Base-by-base conservation (phyloP, 2,113 vertebrate species). In the Microcebus tavaratra region DNA sequence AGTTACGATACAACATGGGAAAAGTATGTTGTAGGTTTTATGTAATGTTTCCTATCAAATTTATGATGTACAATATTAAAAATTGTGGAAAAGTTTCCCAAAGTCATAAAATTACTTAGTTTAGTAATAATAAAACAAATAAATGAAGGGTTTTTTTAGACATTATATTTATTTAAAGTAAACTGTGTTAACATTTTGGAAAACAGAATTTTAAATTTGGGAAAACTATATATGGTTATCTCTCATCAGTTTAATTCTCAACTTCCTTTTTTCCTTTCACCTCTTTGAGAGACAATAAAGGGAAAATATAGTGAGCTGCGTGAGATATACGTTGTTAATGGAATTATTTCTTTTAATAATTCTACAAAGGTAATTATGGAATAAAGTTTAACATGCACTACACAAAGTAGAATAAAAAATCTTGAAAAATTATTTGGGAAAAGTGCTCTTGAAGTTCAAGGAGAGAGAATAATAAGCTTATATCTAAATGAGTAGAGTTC, bases 321-420 rank as follows among this genome's bases (percentile, higher is more conserved):
- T 17, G 14, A 78, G 34, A 70, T 42, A 78, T 55, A 81, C 9
- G 18, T 25, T 81, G 23, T 48, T 82, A 88, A 96, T 94, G n/a
- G 6, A 82, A 84, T 14, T 5, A 55, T 87, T 96, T 39, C 65
- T 85, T 93, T 42, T 65, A 61, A 8, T 88, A 31, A 57, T 86
- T 29, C 23, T 79, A 48, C 25, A 18, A 0, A 95, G 0, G 0
- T 1, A 31, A 0, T 59, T 0, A 29, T 31, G 83, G 76, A 87
- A 27, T 11, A 96, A 95, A 93, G 91, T 96, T 93, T 82, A 97
- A 91, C 18, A 59, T 65, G 34, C 0, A 88, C 39, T 72, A 55
- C 61, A 65, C 84, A 90, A 92, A 96, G 2, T 36, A 59, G 14
- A 55, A 90, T 12, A 57, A 84, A 53, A 73, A 76, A 20, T 23